Conservation (phyloP, 92 coral and sea anemone genomes). For the Epizoanthus fatuus region DNA sequence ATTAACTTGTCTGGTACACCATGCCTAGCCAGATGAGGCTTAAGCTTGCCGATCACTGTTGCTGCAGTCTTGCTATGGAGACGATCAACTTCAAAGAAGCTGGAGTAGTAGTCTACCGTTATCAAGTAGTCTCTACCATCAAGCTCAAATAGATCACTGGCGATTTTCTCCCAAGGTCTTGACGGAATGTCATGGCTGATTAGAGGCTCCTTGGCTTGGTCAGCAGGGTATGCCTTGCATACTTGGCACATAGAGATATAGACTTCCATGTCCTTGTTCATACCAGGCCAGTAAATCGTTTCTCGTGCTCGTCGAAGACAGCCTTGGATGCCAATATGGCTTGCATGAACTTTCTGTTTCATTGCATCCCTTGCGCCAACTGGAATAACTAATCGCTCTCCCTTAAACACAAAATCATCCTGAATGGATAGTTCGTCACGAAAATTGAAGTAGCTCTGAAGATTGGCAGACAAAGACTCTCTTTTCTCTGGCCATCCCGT, state of each 20-base stretch:
- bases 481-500: too few species aligned
- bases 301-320: slow-evolving; percentile 68
- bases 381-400: slow-evolving; percentile 64
- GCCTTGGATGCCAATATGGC: slow-evolving; percentile 72
- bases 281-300: slow-evolving; percentile 61
- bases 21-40: too few species aligned
- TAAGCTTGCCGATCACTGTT: too few species aligned
- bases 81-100: slow-evolving; percentile 13
- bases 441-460: slow-evolving; percentile 26
- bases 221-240: slow-evolving; percentile 56
- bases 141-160: slow-evolving; percentile 54
- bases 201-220: slow-evolving; percentile 17
- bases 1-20: too few species aligned
- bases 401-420: slow-evolving; percentile 54
- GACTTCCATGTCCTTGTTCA: slow-evolving; percentile 52
- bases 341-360: slow-evolving; percentile 56
- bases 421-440: slow-evolving; percentile 57
- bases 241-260: slow-evolving; percentile 60
- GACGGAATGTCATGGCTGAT: slow-evolving; percentile 62
- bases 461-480: too few species aligned
- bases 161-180: slow-evolving; percentile 68
- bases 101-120: slow-evolving; percentile 70
- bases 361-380: slow-evolving; percentile 29
- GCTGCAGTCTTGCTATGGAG: too few species aligned
- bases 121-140: slow-evolving; percentile 55